Conservation (phyloP, 2,797 vertebrate genomes). For the Acridotheres tristis region DNA sequence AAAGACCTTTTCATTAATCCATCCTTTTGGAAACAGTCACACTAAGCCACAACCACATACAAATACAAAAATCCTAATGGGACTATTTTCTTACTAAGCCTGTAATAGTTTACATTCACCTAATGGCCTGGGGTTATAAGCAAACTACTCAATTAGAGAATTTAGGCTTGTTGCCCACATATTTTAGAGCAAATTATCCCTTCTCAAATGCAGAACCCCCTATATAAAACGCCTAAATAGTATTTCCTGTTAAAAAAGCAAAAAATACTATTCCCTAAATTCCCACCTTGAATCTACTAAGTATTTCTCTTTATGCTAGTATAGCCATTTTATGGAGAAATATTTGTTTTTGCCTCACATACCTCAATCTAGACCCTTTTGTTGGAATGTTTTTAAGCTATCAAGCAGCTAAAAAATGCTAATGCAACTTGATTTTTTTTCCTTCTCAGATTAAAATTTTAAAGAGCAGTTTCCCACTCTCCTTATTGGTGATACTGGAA, state of each 20-base stretch:
- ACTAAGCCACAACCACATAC: slow-evolving; percentile 73
- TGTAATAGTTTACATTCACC: slow-evolving; percentile 83
- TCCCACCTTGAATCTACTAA: slow-evolving; percentile 74
- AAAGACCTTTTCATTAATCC: slow-evolving; percentile 77
- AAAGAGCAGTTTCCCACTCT: background rate
- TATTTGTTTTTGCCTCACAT: slow-evolving; percentile 73
- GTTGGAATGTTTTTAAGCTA: slow-evolving; percentile 64
- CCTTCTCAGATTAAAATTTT: slow-evolving; percentile 18
- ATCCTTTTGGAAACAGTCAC: slow-evolving; percentile 75
- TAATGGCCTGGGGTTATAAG: slow-evolving; percentile 83
- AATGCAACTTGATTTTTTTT: background rate
- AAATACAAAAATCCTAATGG: slow-evolving; percentile 83
- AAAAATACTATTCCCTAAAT: slow-evolving; percentile 76
- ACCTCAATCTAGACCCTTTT: slow-evolving; percentile 63
- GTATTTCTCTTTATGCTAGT: slow-evolving; percentile 69
- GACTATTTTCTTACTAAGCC: slow-evolving; percentile 81
- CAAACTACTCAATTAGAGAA: slow-evolving; percentile 84
- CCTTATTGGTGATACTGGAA: background rate
- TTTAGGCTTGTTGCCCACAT: slow-evolving; percentile 83
- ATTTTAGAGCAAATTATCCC: slow-evolving; percentile 83
- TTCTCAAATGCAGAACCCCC: slow-evolving; percentile 77
- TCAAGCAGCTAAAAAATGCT: slow-evolving; percentile 57
- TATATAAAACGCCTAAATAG: slow-evolving; percentile 79
- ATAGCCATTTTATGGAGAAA: slow-evolving; percentile 71
- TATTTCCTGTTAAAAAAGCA: slow-evolving; percentile 76